Base-by-base conservation (phyloP, 1,140 invertebrate species). In the Zaprionus taronus region DNA sequence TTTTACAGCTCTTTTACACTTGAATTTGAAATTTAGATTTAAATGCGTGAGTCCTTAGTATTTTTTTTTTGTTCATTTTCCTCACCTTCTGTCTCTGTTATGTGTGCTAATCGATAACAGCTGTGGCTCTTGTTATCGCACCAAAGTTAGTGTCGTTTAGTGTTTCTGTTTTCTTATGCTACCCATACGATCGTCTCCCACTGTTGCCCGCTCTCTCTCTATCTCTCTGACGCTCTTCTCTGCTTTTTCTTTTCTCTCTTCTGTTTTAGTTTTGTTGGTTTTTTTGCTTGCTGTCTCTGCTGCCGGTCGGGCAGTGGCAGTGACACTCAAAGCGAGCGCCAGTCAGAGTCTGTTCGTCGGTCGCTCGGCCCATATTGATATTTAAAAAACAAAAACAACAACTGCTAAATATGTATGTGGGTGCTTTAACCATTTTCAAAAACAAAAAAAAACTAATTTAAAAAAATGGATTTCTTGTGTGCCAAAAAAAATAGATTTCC, bases 81-180 rank as follows among this genome's bases (percentile, higher is more conserved):
- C 22, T 36, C 34, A 36, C n/a, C n/a, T 34, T 20, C 34, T 70
- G 20, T 60, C 55, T 68, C 14, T 24, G 72, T 55, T 73, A 70
- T 55, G 65, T 55, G 65, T 56, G 66, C 41, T 72, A 83, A 87
- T 83, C 84, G 84, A 89, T 80, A 77, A 77, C 77, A 80, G 74
- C 69, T 83, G 69, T 65, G 72, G 68, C 71, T 86, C 65, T 82
- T 83, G 80, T 87, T 86, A 86, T 86, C 80, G 80, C 80, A 71
- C 65, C 44, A 63, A 68, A 47, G 17, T 49, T 64, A 60, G 44
- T 63, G 62, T 55, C 64, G 44, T 61, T 47, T 62, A 28, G 56
- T 38, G 3, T 72, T 83, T 66, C 58, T 34, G 55, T 20, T 68
- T 64, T 57, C 41, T 53, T 47, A 84, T 67, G 58, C 49, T 78